Percentiles rank a stretch among this genome's conserved stretches.
phyloP scores from a whole-genome alignment of 1,140 invertebrate species.

The Helicorthomorpha holstii region DNA sequence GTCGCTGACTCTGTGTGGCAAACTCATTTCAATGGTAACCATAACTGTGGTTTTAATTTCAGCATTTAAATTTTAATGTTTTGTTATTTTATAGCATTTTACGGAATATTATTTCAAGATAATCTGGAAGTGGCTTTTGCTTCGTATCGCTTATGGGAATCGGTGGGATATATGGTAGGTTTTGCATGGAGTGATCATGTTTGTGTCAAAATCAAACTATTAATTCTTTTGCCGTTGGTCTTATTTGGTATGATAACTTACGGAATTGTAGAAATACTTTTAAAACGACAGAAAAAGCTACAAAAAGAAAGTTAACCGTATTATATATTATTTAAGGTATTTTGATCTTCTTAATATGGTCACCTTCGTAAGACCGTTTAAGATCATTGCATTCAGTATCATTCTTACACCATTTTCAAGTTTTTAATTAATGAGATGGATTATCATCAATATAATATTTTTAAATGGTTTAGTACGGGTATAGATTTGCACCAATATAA shows the following conservation, averaged over 20 bases:
- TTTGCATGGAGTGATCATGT: conserved; percentile 71
- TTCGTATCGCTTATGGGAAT: conserved; percentile 89
- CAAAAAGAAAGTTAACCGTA: too few relatives aligned
- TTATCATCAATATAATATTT: too few relatives aligned
- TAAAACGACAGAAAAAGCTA: too few relatives aligned
- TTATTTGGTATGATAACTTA: conserved; percentile 63
- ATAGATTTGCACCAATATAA: too few relatives aligned
- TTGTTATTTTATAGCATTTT: conserved; percentile 45
- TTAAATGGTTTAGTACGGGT: too few relatives aligned
- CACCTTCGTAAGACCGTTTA: too few relatives aligned
- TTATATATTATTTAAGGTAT: too few relatives aligned
- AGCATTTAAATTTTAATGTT: not conserved
- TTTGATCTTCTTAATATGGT: too few relatives aligned
- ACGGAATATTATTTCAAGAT: conserved; percentile 75
- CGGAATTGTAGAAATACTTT: too few relatives aligned
- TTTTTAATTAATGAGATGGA: too few relatives aligned
- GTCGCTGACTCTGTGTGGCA: conserved; percentile 93
- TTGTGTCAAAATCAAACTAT: conserved; percentile 76
- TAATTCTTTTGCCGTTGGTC: conserved; percentile 64
- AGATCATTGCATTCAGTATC: too few relatives aligned
- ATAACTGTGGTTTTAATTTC: conserved; percentile 11
- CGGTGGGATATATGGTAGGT: conserved; percentile 75
- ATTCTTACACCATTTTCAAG: too few relatives aligned
- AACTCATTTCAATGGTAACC: conserved; percentile 51
- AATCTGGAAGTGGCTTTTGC: conserved; percentile 93